These are phyloP conservation scores for Megaleporinus macrocephalus DNA, from an alignment of 2,113 vertebrate genomes.

Conservation along the genomic window DNA sequence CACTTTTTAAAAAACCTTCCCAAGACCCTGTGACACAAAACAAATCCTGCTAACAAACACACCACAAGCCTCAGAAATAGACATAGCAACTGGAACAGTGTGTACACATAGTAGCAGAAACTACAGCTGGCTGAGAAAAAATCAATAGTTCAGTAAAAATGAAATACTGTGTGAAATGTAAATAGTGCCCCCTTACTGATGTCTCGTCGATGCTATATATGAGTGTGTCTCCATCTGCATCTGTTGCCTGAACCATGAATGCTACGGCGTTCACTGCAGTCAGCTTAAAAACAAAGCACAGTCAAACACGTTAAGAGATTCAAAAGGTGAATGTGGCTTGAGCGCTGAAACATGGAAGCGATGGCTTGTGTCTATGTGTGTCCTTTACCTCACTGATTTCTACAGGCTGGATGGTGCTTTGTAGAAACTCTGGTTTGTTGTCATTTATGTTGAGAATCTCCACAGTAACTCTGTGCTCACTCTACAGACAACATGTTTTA, in stretches of 20 bases:
- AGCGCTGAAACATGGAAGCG: too few species aligned
- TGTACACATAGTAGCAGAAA: too few species aligned
- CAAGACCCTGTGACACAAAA: too few species aligned
- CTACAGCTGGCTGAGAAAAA: not conserved
- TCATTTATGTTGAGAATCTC: slow-evolving; percentile 84
- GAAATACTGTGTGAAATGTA: too few species aligned
- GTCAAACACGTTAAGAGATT: not conserved
- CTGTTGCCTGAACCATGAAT: slow-evolving; percentile 79
- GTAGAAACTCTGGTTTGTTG: slow-evolving; percentile 78
- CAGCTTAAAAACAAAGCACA: slow-evolving; percentile 64
- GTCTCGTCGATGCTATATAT: slow-evolving; percentile 78
- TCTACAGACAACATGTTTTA: slow-evolving; percentile 56
- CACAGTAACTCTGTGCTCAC: slow-evolving; percentile 75
- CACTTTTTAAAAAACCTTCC: too few species aligned
- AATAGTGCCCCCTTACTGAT: slow-evolving; percentile 70
- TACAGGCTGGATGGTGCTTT: slow-evolving; percentile 65
- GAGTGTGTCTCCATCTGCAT: slow-evolving; percentile 81
- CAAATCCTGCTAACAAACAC: not conserved
- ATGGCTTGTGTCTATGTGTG: too few species aligned
- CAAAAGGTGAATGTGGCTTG: not conserved
- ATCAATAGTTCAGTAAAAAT: too few species aligned
- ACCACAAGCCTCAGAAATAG: not conserved
- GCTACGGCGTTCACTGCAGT: slow-evolving; percentile 76
- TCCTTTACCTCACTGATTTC: slow-evolving; percentile 77
- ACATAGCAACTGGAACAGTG: too few species aligned